A percentile compares a stretch with the other conserved stretches of the same genome.
These are phyloP conservation scores for Perccottus glenii DNA, from an alignment of 2,113 vertebrate genomes.

Conservation along the genomic window DNA sequence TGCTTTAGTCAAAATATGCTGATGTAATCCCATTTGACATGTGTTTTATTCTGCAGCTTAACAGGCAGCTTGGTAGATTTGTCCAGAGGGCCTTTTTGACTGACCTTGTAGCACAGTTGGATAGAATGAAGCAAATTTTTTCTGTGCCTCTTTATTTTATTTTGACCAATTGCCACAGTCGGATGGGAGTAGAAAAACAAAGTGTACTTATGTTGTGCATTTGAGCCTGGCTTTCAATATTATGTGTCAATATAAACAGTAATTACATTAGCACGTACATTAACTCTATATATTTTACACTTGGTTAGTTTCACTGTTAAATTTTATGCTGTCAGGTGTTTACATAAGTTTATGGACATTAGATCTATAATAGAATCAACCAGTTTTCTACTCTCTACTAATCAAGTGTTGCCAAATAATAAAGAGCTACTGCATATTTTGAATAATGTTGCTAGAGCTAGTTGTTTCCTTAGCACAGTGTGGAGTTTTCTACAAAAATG, in stretches of 20 bases:
- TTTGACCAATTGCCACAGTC: slow-evolving; percentile 1
- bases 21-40: slow-evolving; percentile 43
- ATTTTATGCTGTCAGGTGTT: no score
- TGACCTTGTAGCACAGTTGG: slow-evolving; percentile 28
- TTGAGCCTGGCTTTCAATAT: background rate
- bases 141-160: background rate
- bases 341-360: no score
- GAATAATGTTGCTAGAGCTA: background rate
- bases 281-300: background rate
- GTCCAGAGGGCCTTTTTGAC: slow-evolving; percentile 35
- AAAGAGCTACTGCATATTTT: background rate
- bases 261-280: no score
- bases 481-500: slow-evolving; percentile 11
- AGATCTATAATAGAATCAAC: no score
- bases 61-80: slow-evolving; percentile 24
- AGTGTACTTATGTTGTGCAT: background rate
- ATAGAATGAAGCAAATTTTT: slow-evolving; percentile 7
- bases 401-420: background rate
- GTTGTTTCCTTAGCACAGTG: background rate
- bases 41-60: slow-evolving; percentile 52
- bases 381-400: no score
- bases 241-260: background rate
- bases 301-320: background rate
- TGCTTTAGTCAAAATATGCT: slow-evolving; percentile 26
- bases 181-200: background rate